Evolutionary conservation across 2,888 invertebrate species (phyloP).

Genomic region (Periphyllus acericola): DNA sequence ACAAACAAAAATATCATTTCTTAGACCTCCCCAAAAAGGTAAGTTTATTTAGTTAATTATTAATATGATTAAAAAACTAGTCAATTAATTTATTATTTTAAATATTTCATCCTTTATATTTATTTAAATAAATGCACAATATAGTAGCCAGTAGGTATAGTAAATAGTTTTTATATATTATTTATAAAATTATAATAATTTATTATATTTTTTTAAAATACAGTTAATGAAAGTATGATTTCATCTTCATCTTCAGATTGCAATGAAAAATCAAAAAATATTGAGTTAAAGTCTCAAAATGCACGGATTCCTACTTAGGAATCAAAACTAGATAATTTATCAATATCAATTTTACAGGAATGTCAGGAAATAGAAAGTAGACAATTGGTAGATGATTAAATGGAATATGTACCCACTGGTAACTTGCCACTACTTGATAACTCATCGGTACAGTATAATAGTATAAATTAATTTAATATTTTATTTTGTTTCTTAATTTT

Average conservation of each 20-base stretch:
- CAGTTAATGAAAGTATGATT: no score
- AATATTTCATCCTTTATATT: slow-evolving; percentile 12
- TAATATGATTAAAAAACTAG: neutral
- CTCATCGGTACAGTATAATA: neutral
- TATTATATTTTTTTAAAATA: slow-evolving; percentile 4
- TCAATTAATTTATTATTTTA: slow-evolving; percentile 19
- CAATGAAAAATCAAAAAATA: neutral
- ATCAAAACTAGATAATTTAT: no score
- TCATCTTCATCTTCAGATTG: no score
- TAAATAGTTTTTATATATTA: slow-evolving; percentile 20
- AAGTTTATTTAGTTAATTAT: neutral
- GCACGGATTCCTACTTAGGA: slow-evolving; percentile 7
- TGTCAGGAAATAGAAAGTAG: neutral
- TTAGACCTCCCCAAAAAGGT: slow-evolving; percentile 20
- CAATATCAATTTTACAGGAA: neutral
- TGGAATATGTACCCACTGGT: slow-evolving; percentile 9
- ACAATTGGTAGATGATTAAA: slow-evolving; percentile 16
- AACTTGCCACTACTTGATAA: slow-evolving; percentile 18
- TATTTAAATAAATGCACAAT: slow-evolving; percentile 16
- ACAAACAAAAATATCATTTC: slow-evolving; percentile 25
- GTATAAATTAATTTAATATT: neutral
- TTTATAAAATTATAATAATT: slow-evolving; percentile 22
- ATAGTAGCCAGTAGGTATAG: slow-evolving; percentile 16
- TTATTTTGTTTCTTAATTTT: no score
- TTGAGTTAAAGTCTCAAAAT: slow-evolving; percentile 17